Evolutionary conservation across 2,888 invertebrate species (phyloP).

Genomic region (Gymnoscelis rufifasciata): DNA sequence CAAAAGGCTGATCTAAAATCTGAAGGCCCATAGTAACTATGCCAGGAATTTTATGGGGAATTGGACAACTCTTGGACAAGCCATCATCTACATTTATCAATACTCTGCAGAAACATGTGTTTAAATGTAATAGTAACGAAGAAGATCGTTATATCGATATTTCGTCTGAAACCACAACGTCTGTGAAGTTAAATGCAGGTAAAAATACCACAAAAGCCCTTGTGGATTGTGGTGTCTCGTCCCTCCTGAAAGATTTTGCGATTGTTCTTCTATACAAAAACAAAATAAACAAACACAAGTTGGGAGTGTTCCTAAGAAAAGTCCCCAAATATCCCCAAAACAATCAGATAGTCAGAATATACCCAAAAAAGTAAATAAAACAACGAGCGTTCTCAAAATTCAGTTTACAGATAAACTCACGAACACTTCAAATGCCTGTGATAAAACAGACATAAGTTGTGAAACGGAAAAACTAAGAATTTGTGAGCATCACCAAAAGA

Average conservation of each 20-base stretch:
- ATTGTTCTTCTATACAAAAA: neutral
- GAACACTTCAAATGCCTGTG: constrained; percentile 22
- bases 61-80: constrained; percentile 54
- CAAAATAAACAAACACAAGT: constrained; percentile 39
- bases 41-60: constrained; percentile 50
- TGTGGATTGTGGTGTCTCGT: no score
- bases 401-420: constrained; percentile 34
- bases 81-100: constrained; percentile 49
- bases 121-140: constrained; percentile 19
- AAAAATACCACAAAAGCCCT: neutral
- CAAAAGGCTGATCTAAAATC: no score
- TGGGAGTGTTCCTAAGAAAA: constrained; percentile 29
- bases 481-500: constrained; percentile 46
- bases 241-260: no score
- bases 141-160: neutral
- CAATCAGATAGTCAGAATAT: constrained; percentile 25
- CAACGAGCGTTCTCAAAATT: constrained; percentile 38
- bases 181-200: neutral
- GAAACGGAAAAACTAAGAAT: constrained; percentile 34
- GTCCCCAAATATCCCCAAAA: constrained; percentile 39
- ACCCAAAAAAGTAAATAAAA: constrained; percentile 31
- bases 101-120: constrained; percentile 39
- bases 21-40: constrained; percentile 25
- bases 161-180: constrained; percentile 11
- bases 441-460: constrained; percentile 38